phyloP scores from a whole-genome alignment of 2,888 invertebrate species.

The Folsomia manolachei region DNA sequence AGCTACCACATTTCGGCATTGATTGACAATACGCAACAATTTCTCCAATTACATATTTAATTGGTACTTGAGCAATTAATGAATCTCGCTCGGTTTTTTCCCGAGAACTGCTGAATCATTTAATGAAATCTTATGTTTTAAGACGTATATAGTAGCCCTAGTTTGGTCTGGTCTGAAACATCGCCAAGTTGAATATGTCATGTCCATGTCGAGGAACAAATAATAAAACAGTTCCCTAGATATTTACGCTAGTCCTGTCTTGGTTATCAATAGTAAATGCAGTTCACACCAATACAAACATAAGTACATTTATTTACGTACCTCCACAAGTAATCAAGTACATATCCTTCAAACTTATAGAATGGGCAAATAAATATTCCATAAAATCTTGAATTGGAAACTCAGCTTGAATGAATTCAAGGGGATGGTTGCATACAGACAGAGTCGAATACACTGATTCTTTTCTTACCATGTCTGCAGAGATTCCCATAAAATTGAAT shows the following conservation, averaged over 20 bases:
- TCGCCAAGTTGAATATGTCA: too few species aligned
- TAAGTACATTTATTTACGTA: not conserved
- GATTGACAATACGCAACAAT: too few species aligned
- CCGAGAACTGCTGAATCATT: not conserved
- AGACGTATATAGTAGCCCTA: too few species aligned
- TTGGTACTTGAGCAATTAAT: too few species aligned
- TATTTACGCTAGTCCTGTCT: too few species aligned
- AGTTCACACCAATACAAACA: not conserved
- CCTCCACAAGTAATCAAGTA: not conserved
- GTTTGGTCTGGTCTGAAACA: too few species aligned
- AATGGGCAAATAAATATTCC: conserved; percentile 6
- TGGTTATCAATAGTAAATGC: too few species aligned
- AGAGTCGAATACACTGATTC: not conserved
- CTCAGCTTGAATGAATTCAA: not conserved
- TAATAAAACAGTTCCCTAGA: too few species aligned
- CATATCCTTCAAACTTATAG: not conserved
- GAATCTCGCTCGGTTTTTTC: not conserved
- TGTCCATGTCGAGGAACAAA: too few species aligned
- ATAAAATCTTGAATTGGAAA: conserved; percentile 7
- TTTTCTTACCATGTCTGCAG: too few species aligned
- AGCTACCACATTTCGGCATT: too few species aligned
- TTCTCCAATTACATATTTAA: too few species aligned
- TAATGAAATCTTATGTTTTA: not conserved
- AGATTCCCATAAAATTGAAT: not conserved
- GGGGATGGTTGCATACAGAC: not conserved